Evolutionary conservation across 1,140 invertebrate genomes (phyloP), one percentile per base, ranked within the genome.

Genomic region (Macrotrachela quadricornifera): DNA sequence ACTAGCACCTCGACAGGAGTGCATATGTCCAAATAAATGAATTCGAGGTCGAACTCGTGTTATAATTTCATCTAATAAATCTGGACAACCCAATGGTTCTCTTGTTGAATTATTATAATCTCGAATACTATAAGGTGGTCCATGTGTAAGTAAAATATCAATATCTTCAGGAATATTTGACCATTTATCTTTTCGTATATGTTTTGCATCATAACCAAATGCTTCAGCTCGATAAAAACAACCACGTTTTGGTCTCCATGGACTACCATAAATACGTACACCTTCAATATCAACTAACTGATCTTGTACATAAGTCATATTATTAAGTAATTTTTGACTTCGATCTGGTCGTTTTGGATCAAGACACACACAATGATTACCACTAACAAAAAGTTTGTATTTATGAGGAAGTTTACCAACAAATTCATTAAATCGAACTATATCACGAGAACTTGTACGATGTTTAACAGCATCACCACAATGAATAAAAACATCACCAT

Each of bases 351-450:
- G 21, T 30, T 30, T 30, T 30, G 21, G 21, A 30, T 30, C 21
- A 8, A 30, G 21, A 8, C 21, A 30, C 2, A 30, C 21, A 30
- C 21, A 30, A 70, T 86, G 83, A 70, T 87, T 87, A 43, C 83
- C 83, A 51, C 82, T 81, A 61, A 86, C 85, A 0, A 85, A 81
- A 56, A 87, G 75, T 70, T 87, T 86, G 59, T 83, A 71, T 62
- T 78, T 79, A 63, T 87, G 83, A 30, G 82, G 81, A 59, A 85
- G 69, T 52, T 69, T 72, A 48, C 74, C 79, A 42, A 42, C 12
- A 13, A 13, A 42, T 14, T 42, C 79, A 57, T 56, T 66, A 48
- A 43, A 49, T 2, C 6, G 17, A 1, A 13, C n/a, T 4, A 21
- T 51, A 55, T 57, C 13, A 42, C 3, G 10, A 42, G 15, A 14